Evolutionary conservation across 2,113 vertebrate species (phyloP).

Genomic region (Hystrix brachyura): DNA sequence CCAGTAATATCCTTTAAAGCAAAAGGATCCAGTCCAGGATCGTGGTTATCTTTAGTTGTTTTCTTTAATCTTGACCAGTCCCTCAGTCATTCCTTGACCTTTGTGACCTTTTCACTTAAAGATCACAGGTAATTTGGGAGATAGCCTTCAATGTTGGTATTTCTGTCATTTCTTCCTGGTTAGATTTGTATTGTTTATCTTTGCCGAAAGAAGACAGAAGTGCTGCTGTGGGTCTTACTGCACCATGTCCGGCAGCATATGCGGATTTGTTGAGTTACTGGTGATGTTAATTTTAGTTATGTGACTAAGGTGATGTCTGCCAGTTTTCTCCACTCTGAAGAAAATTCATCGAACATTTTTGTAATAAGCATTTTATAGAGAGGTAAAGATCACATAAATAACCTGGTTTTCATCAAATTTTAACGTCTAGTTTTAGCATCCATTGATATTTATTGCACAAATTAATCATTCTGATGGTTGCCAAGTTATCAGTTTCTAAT

Average conservation of each 20-base stretch:
- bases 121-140: not conserved
- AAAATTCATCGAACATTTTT: not conserved
- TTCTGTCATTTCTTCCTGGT: conserved; percentile 11
- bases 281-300: not conserved
- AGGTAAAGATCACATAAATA: not conserved
- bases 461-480: not conserved
- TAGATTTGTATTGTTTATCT: not conserved
- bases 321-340: not conserved
- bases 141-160: not conserved
- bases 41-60: not conserved
- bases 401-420: not conserved
- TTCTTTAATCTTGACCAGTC: not conserved
- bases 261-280: not conserved
- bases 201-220: not conserved
- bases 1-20: not conserved
- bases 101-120: not conserved
- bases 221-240: not conserved
- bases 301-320: not conserved
- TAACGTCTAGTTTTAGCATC: not conserved
- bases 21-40: not conserved
- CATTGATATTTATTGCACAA: not conserved
- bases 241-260: not conserved
- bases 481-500: not conserved
- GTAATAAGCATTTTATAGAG: not conserved
- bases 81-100: not conserved